phyloP scores from a whole-genome alignment of 1,140 invertebrate species.

The Planococcus citri region DNA sequence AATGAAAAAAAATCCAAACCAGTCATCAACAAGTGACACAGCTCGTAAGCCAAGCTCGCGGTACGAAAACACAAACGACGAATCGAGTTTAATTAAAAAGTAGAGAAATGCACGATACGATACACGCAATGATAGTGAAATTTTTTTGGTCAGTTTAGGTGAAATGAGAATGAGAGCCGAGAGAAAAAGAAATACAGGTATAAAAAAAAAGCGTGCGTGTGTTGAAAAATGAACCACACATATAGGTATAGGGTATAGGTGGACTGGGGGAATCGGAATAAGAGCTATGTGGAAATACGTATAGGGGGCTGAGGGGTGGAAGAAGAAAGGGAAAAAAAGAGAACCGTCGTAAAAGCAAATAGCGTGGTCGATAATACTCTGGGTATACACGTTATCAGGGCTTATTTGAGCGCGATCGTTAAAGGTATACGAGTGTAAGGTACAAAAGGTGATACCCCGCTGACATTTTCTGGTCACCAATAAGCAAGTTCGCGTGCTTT shows the following conservation, averaged over 20 bases:
- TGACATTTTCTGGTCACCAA: slow-evolving; percentile 19
- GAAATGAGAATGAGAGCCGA: too few species aligned
- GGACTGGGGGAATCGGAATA: neutral
- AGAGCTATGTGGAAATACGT: neutral
- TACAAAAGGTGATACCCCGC: slow-evolving; percentile 14
- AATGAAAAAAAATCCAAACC: neutral
- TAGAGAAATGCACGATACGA: neutral
- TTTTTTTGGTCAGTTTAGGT: neutral
- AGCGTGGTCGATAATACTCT: slow-evolving; percentile 12
- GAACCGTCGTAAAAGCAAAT: slow-evolving; percentile 9
- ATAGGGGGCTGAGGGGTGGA: neutral
- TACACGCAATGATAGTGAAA: neutral
- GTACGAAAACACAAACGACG: neutral
- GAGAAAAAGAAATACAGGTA: neutral
- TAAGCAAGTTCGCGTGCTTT: slow-evolving; percentile 10
- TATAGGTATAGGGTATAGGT: too few species aligned
- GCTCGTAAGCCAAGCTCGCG: neutral
- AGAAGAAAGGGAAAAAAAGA: neutral
- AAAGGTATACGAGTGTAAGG: slow-evolving; percentile 10
- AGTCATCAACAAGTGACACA: neutral
- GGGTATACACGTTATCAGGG: neutral
- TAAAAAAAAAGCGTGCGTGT: neutral
- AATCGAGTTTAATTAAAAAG: neutral
- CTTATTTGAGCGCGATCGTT: slow-evolving; percentile 2
- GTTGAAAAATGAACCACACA: neutral